Evolutionary conservation across 2,113 vertebrate species (phyloP).

Genomic region (Sylvietta virens): DNA sequence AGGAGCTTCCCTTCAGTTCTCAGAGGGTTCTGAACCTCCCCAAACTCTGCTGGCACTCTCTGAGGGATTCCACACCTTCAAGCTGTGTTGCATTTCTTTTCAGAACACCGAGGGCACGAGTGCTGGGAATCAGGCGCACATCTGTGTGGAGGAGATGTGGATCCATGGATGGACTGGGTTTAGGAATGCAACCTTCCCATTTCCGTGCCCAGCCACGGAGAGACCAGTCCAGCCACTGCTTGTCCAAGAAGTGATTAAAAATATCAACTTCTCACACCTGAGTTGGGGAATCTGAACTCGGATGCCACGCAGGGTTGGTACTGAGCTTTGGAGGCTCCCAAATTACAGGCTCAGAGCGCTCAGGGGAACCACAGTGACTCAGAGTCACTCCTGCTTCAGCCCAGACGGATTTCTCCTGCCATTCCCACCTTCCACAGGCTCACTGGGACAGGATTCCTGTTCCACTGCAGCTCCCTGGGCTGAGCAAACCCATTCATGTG

Average conservation of each 20-base stretch:
- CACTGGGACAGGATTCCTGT: neutral
- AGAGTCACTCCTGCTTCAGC: rapidly evolving
- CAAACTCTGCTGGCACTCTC: neutral
- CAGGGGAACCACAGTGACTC: neutral
- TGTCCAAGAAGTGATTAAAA: neutral
- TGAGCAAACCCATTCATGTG: rapidly evolving
- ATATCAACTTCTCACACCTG: rapidly evolving
- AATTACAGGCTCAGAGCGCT: neutral
- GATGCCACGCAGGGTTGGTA: rapidly evolving
- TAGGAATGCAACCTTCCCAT: neutral
- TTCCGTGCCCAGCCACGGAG: rapidly evolving
- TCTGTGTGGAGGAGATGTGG: rapidly evolving
- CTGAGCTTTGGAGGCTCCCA: neutral
- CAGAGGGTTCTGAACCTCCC: neutral
- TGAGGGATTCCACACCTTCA: neutral
- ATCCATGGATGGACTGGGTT: rapidly evolving
- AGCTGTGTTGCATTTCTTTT: neutral
- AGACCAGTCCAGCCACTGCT: neutral
- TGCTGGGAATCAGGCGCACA: neutral
- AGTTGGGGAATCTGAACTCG: neutral
- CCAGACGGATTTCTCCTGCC: rapidly evolving
- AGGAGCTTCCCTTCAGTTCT: neutral
- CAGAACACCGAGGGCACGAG: neutral
- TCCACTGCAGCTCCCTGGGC: neutral
- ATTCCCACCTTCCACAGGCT: neutral